Conservation (phyloP, 2,888 invertebrate genomes). For the Gisinianus flammeolus region DNA sequence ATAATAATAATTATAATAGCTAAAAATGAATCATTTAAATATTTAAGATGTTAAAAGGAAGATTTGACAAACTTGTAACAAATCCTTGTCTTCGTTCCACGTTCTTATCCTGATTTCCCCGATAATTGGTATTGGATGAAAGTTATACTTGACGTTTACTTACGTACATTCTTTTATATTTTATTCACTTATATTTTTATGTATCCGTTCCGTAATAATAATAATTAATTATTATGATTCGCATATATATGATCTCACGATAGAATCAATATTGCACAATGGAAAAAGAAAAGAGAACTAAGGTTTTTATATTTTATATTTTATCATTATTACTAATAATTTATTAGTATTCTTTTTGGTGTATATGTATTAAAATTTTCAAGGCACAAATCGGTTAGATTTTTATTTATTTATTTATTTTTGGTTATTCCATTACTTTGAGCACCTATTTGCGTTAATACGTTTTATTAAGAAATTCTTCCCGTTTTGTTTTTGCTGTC, state of each 20-base stretch:
- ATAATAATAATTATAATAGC: too few relatives aligned
- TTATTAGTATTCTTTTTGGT: neutral
- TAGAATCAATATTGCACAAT: neutral
- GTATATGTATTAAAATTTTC: conserved; percentile 10
- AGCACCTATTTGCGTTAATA: conserved; percentile 34
- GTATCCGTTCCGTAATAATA: neutral
- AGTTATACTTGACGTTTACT: too few relatives aligned
- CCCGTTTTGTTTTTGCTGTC: neutral
- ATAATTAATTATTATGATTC: neutral
- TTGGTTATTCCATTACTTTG: conserved; percentile 17
- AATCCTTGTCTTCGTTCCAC: too few relatives aligned
- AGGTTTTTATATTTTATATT: neutral
- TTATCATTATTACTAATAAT: neutral
- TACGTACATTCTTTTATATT: too few relatives aligned
- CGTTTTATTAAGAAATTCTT: conserved; percentile 9
- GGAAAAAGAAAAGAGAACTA: neutral
- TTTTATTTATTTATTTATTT: conserved; percentile 16
- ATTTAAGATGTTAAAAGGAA: too few relatives aligned
- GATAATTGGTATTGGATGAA: too few relatives aligned
- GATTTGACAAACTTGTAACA: too few relatives aligned
- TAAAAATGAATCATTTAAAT: too few relatives aligned
- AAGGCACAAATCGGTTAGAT: conserved; percentile 35
- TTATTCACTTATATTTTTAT: too few relatives aligned
- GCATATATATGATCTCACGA: neutral
- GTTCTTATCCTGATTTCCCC: too few relatives aligned